phyloP scores from a whole-genome alignment of 2,797 vertebrate genomes.

The Tokudaia muenninki region DNA sequence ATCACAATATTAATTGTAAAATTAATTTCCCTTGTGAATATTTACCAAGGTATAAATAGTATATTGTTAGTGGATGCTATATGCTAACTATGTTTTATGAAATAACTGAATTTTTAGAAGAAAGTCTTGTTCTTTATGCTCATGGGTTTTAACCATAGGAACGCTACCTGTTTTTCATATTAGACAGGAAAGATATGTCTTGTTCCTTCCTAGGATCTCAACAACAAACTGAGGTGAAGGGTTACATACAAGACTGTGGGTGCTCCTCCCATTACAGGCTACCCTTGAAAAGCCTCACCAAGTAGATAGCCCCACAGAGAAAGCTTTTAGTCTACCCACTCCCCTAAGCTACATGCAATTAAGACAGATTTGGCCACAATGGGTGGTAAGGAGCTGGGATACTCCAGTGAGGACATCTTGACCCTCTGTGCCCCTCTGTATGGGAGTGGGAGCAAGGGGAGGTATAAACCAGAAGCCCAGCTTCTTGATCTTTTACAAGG shows the following conservation, averaged over 20 bases:
- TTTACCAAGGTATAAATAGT: not conserved
- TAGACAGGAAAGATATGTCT: not conserved
- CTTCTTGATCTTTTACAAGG: not conserved
- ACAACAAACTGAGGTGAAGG: not conserved
- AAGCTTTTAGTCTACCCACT: not conserved
- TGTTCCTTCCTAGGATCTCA: not conserved
- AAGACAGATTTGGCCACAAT: not conserved
- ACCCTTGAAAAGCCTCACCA: not conserved
- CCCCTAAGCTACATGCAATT: not conserved
- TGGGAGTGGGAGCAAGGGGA: not conserved
- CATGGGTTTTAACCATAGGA: not conserved
- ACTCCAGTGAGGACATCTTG: too few species aligned
- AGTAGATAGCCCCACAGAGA: not conserved
- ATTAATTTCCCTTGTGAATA: constrained; percentile 8
- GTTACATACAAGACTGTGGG: not conserved
- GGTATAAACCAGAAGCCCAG: not conserved
- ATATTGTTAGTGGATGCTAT: not conserved
- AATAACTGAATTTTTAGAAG: not conserved
- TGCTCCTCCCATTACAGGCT: not conserved
- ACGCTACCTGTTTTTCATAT: not conserved
- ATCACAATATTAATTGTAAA: not conserved
- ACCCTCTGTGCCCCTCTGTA: not conserved
- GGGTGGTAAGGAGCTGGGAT: too few species aligned
- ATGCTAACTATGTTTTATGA: not conserved
- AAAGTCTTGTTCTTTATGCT: not conserved